phyloP scores from a whole-genome alignment of 1,140 invertebrate genomes.

The Dendrolimus kikuchii region DNA sequence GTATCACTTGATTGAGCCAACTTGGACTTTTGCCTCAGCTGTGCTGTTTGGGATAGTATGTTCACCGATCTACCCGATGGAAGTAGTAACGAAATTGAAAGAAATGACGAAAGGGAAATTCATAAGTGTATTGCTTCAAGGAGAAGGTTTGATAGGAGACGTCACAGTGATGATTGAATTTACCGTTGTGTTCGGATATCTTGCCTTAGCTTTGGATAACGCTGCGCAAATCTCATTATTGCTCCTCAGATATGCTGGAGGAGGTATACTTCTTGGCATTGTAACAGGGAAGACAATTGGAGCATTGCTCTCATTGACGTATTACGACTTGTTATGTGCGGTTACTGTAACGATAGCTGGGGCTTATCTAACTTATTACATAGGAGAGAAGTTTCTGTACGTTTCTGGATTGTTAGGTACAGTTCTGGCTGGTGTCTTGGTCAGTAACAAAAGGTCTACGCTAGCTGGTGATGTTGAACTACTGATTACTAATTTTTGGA shows the following conservation, averaged over 20 bases:
- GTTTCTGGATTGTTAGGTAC: constrained; percentile 54
- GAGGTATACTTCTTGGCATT: constrained; percentile 43
- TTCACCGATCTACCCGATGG: constrained; percentile 53
- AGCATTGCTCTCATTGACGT: constrained; percentile 41
- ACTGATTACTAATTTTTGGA: constrained; percentile 44
- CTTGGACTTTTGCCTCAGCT: constrained; percentile 48
- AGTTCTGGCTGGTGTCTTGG: constrained; percentile 45
- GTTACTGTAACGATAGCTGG: constrained; percentile 45
- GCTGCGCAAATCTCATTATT: constrained; percentile 45
- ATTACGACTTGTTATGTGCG: constrained; percentile 48
- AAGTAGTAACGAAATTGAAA: constrained; percentile 48
- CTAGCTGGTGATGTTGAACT: constrained; percentile 52
- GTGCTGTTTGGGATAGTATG: constrained; percentile 52
- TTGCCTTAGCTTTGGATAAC: constrained; percentile 38
- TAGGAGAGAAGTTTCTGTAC: constrained; percentile 58
- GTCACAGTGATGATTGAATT: constrained; percentile 57
- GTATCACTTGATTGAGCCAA: constrained; percentile 45
- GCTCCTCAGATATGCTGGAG: constrained; percentile 44
- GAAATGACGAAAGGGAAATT: constrained; percentile 53
- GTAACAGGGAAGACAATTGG: constrained; percentile 42
- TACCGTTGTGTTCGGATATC: constrained; percentile 46
- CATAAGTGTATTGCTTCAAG: constrained; percentile 48
- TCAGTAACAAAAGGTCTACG: constrained; percentile 46
- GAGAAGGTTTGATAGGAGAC: constrained; percentile 56
- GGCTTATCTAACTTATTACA: constrained; percentile 53